These are phyloP conservation scores for Timandra comae DNA, from an alignment of 2,888 invertebrate genomes.

Conservation along the genomic window DNA sequence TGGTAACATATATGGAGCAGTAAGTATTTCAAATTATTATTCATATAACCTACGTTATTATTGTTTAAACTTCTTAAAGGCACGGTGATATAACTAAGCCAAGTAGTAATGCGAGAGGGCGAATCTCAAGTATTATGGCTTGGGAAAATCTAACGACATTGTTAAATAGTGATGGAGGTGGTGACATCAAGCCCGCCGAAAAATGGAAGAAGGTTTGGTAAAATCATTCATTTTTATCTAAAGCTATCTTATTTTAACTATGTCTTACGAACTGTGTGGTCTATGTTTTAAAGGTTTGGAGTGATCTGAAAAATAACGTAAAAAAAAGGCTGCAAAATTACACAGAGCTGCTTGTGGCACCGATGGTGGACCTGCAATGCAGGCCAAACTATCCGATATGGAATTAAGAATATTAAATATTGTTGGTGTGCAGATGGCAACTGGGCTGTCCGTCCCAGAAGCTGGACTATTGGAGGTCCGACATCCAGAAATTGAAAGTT, in stretches of 20 bases:
- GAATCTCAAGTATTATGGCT: neutral
- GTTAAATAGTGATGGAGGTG: constrained; percentile 16
- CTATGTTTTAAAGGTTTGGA: constrained; percentile 18
- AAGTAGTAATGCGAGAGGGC: no score
- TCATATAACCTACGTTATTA: no score
- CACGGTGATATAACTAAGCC: no score
- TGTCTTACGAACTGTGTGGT: neutral
- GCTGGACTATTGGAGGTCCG: constrained; percentile 2
- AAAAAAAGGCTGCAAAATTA: constrained; percentile 17
- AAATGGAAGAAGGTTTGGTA: constrained; percentile 18
- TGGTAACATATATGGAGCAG: no score
- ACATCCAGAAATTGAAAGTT: no score
- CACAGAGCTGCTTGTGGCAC: constrained; percentile 13
- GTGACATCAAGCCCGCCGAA: constrained; percentile 14
- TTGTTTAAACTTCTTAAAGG: no score
- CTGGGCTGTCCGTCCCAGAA: constrained; percentile 5
- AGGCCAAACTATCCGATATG: constrained; percentile 9
- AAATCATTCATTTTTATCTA: neutral
- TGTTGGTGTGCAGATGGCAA: constrained; percentile 11
- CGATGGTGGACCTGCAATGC: constrained; percentile 14
- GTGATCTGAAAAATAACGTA: constrained; percentile 21
- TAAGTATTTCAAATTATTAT: no score
- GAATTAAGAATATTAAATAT: constrained; percentile 19
- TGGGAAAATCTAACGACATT: constrained; percentile 15
- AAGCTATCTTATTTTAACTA: neutral